phyloP scores from a whole-genome alignment of 2,888 invertebrate genomes.

The Calameuta pallipes region DNA sequence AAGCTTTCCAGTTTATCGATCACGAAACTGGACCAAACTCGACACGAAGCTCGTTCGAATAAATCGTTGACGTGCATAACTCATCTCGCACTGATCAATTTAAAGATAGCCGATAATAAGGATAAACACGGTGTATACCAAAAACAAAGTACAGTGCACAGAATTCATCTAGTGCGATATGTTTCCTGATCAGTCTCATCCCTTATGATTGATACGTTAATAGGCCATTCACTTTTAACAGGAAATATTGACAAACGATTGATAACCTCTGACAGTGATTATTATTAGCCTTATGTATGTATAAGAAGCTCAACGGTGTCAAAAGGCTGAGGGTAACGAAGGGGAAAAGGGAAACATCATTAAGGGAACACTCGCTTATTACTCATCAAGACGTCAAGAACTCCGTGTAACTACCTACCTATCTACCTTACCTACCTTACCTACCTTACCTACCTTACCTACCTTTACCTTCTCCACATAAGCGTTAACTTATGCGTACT shows the following conservation, averaged over 20 bases:
- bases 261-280: not conserved
- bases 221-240: not conserved
- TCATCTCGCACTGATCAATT: not conserved
- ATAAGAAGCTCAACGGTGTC: not conserved
- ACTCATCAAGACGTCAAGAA: conserved; percentile 5
- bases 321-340: not conserved
- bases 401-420: not conserved
- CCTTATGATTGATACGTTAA: not conserved
- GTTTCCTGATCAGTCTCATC: not conserved
- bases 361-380: conserved; percentile 2
- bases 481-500: not conserved
- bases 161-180: not conserved
- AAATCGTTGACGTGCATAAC: not conserved
- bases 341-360: not conserved
- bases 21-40: not conserved
- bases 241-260: not conserved
- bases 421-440: not conserved
- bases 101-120: not conserved
- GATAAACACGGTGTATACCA: not conserved
- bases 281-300: not conserved
- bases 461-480: not conserved
- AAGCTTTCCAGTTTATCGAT: not conserved
- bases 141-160: not conserved
- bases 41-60: not conserved
- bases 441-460: not conserved